These are phyloP conservation scores for Paguma larvata DNA, from an alignment of 2,797 vertebrate genomes.

Conservation along the genomic window DNA sequence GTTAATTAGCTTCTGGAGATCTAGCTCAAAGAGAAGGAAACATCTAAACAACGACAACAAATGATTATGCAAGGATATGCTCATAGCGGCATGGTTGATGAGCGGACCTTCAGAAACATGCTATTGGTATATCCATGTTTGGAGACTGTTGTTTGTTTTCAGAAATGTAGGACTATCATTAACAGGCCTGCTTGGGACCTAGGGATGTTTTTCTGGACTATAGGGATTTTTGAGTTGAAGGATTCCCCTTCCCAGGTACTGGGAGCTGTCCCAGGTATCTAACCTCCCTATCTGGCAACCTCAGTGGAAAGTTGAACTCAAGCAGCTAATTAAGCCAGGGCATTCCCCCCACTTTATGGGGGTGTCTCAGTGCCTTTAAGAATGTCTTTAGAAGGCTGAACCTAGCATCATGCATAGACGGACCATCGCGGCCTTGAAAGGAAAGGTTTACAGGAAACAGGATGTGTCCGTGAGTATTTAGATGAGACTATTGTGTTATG, in stretches of 20 bases:
- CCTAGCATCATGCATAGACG: not conserved
- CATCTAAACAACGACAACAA: not conserved
- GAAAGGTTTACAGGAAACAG: not conserved
- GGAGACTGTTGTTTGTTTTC: not conserved
- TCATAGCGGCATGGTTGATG: not conserved
- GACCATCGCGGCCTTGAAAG: not conserved
- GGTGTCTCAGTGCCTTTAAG: not conserved
- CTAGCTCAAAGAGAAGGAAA: not conserved
- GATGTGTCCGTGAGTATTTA: no score
- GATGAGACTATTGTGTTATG: not conserved
- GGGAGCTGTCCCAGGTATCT: not conserved
- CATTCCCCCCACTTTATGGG: not conserved
- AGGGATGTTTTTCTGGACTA: not conserved
- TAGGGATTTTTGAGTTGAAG: not conserved
- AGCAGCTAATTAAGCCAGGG: not conserved
- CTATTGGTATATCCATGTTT: not conserved
- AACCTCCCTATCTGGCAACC: no score
- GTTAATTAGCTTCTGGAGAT: slow-evolving; percentile 9
- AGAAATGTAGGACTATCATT: not conserved
- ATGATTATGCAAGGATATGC: not conserved
- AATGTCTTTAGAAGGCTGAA: not conserved
- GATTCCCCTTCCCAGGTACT: not conserved
- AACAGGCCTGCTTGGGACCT: accelerated
- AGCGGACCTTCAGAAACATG: not conserved
- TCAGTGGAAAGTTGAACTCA: not conserved